Evolutionary conservation across 2,113 vertebrate species (phyloP).

Genomic region (Heloderma charlesbogerti): DNA sequence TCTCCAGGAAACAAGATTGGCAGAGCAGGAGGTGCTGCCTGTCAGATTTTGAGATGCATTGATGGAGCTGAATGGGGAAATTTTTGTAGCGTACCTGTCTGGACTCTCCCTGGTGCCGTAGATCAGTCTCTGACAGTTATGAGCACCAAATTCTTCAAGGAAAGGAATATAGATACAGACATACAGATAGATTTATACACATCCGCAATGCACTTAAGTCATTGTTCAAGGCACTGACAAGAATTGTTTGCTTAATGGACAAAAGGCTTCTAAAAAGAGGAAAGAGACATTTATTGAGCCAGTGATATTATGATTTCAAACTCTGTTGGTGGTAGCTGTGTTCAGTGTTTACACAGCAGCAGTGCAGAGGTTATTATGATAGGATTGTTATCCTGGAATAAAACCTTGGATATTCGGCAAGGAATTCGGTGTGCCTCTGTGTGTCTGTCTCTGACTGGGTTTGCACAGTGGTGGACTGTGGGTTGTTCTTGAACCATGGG

Average conservation of each 20-base stretch:
- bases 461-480: too few species aligned
- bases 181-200: slow-evolving; percentile 13
- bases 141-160: background rate
- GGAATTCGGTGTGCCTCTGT: background rate
- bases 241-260: slow-evolving; percentile 31
- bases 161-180: background rate
- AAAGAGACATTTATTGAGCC: slow-evolving; percentile 32
- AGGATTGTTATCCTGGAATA: background rate
- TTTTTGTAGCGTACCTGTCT: background rate
- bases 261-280: slow-evolving; percentile 23
- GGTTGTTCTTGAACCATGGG: too few species aligned
- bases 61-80: background rate
- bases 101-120: background rate
- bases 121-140: slow-evolving; percentile 17
- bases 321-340: slow-evolving; percentile 1
- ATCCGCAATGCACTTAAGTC: slow-evolving; percentile 22
- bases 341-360: slow-evolving; percentile 4
- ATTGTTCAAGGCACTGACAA: slow-evolving; percentile 1
- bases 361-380: background rate
- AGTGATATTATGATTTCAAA: slow-evolving; percentile 26
- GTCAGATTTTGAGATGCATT: background rate
- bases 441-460: background rate
- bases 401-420: background rate
- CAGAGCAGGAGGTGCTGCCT: slow-evolving; percentile 26
- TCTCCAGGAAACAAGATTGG: slow-evolving; percentile 8